A percentile compares a stretch with the other conserved stretches of the same genome.
Conservation (phyloP, 2,888 invertebrate species). For the Ischnura elegans region DNA sequence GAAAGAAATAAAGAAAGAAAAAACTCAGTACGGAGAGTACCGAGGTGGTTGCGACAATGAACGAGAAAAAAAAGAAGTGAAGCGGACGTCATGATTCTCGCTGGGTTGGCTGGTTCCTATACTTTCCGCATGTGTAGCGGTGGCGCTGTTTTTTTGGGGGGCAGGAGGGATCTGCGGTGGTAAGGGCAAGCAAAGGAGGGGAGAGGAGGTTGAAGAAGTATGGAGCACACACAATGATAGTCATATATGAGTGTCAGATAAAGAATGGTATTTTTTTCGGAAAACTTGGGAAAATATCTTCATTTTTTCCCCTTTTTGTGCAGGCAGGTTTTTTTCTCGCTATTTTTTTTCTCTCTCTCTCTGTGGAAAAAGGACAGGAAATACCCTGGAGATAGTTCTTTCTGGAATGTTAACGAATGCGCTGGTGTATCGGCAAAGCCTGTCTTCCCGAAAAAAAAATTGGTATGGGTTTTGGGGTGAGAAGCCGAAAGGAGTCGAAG, state of each 20-base stretch:
- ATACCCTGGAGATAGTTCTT: constrained; percentile 67
- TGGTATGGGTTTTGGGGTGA: background rate
- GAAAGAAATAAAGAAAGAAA: constrained; percentile 1
- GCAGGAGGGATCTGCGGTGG: too few species aligned
- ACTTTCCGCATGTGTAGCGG: background rate
- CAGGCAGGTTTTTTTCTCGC: background rate
- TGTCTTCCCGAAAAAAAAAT: constrained; percentile 50
- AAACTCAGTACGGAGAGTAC: constrained; percentile 18
- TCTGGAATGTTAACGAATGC: constrained; percentile 66
- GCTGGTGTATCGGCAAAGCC: constrained; percentile 65
- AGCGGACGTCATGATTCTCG: constrained; percentile 62
- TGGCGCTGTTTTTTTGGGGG: too few species aligned
- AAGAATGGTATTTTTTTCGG: constrained; percentile 43
- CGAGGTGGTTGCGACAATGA: constrained; percentile 65
- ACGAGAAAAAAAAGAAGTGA: constrained; percentile 17
- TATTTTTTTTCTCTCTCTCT: constrained; percentile 7
- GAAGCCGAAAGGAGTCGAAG: constrained; percentile 56
- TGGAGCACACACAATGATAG: constrained; percentile 55
- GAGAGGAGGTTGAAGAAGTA: constrained; percentile 24
- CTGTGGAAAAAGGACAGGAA: constrained; percentile 51
- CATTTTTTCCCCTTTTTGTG: constrained; percentile 36
- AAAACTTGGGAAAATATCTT: constrained; percentile 40
- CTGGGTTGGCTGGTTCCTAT: constrained; percentile 44
- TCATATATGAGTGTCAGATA: constrained; percentile 59
- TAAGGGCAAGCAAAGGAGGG: background rate